Conservation (phyloP, 2,797 vertebrate species). For the Dallia pectoralis region DNA sequence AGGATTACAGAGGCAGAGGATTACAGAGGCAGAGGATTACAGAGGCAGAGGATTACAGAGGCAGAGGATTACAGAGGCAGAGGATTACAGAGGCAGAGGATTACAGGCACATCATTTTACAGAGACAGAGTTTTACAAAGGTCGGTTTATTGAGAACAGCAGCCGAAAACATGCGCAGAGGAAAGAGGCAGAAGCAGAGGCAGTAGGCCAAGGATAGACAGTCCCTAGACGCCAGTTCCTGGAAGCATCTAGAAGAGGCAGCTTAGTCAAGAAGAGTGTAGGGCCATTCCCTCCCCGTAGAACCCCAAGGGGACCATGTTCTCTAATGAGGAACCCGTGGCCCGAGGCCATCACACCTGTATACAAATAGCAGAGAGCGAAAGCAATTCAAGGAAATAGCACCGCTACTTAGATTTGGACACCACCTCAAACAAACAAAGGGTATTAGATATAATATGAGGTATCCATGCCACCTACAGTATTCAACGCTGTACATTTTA, state of each 20-base stretch:
- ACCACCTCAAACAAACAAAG: neutral
- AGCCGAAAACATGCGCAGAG: neutral
- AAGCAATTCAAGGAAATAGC: neutral
- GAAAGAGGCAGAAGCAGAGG: neutral
- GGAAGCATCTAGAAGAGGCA: neutral
- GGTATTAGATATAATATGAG: too few species aligned
- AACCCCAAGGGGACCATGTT: neutral
- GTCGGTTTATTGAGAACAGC: too few species aligned
- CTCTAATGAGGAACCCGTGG: conserved; percentile 19
- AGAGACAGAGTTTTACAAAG: neutral
- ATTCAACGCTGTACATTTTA: neutral
- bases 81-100: too few species aligned
- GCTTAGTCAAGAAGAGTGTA: conserved; percentile 6
- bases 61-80: too few species aligned
- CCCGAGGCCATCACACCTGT: neutral
- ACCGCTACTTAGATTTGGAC: neutral
- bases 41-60: too few species aligned
- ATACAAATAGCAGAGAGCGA: neutral
- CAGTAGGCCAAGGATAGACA: neutral
- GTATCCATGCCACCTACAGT: neutral
- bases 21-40: too few species aligned
- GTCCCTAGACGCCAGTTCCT: conserved; percentile 7
- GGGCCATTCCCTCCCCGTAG: neutral
- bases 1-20: too few species aligned
- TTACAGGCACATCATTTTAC: too few species aligned